These are phyloP conservation scores for Chunga burmeisteri DNA, from an alignment of 2,113 vertebrate genomes.

Conservation along the genomic window DNA sequence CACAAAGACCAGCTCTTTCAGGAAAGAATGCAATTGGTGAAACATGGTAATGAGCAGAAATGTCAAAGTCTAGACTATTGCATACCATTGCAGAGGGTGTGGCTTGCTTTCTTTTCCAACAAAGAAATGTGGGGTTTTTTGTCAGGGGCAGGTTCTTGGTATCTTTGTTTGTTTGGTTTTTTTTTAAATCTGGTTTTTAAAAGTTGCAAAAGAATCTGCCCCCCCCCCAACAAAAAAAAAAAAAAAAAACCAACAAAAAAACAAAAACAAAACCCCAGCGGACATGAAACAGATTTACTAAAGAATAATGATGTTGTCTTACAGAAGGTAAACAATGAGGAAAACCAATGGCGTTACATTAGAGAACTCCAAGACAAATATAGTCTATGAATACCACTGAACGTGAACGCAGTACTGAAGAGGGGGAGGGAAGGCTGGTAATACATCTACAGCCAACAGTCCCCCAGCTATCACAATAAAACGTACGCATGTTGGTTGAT, in stretches of 20 bases:
- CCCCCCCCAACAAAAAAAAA: fast-evolving
- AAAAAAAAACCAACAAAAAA: not conserved
- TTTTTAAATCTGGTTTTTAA: not conserved
- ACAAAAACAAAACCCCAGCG: not conserved
- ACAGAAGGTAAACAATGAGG: slow-evolving; percentile 32
- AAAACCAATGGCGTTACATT: slow-evolving; percentile 12
- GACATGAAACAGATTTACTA: slow-evolving; percentile 10
- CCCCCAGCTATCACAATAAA: not conserved
- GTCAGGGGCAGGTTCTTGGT: not conserved
- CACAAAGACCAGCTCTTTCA: not conserved
- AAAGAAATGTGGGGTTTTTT: not conserved
- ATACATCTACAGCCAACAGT: not conserved
- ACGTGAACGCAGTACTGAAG: not conserved
- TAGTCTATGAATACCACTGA: not conserved
- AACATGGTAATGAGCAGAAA: not conserved
- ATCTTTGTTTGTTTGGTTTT: not conserved
- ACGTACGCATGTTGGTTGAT: not conserved
- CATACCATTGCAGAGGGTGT: not conserved
- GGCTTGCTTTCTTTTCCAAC: not conserved
- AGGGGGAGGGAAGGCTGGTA: not conserved
- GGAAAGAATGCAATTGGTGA: not conserved
- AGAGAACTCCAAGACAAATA: slow-evolving; percentile 36
- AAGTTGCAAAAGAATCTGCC: not conserved
- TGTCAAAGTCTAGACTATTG: not conserved
- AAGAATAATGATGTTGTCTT: slow-evolving; percentile 12